These are phyloP conservation scores for Allolobophora icterica DNA, from an alignment of 2,888 invertebrate genomes.

Conservation along the genomic window DNA sequence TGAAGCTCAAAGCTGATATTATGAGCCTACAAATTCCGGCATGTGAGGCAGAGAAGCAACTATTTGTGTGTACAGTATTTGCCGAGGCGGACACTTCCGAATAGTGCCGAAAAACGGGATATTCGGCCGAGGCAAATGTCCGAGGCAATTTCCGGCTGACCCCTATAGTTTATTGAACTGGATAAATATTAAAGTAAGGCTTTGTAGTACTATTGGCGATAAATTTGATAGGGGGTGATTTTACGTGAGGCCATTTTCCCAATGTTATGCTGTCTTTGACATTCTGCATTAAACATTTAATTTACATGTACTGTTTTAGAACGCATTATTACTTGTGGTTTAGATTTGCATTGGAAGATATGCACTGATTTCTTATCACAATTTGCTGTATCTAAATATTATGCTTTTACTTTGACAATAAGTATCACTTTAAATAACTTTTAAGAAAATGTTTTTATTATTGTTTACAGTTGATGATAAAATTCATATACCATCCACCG, in stretches of 20 bases:
- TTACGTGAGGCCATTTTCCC: neutral
- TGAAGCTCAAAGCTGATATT: too few relatives aligned
- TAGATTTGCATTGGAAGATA: neutral
- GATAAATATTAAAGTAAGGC: neutral
- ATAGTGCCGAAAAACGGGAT: too few relatives aligned
- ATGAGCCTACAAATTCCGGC: too few relatives aligned
- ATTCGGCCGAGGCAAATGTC: too few relatives aligned
- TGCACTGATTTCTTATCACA: neutral
- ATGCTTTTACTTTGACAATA: neutral
- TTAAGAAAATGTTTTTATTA: neutral
- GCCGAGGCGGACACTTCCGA: too few relatives aligned
- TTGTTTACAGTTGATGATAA: neutral
- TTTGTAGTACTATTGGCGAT: neutral
- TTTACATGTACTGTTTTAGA: neutral
- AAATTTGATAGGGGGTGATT: neutral
- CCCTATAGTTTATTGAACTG: too few relatives aligned
- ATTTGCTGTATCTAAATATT: neutral
- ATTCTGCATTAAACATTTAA: neutral
- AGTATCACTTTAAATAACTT: neutral
- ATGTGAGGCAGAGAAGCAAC: too few relatives aligned
- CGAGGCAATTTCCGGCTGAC: too few relatives aligned
- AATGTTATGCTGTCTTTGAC: neutral
- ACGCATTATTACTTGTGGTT: neutral
- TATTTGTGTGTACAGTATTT: too few relatives aligned
- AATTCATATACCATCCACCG: neutral